Evolutionary conservation across 2,113 vertebrate genomes (phyloP).

Genomic region (Oryctolagus cuniculus): mOryCun1.1 NC_091444.1:4132001-4132500

Average conservation of each 20-base stretch:
- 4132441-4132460: background rate
- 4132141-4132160: background rate
- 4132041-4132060: background rate
- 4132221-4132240: background rate
- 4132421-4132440: background rate
- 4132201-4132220: background rate
- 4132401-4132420: too few species aligned
- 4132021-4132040: accelerated
- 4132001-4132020: background rate
- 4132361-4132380: background rate
- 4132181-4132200: background rate
- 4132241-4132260: background rate
- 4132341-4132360: background rate
- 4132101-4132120: background rate
- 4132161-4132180: background rate
- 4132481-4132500: background rate
- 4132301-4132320: background rate
- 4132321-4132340: constrained; percentile 10
- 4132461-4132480: background rate
- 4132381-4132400: background rate
- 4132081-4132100: accelerated
- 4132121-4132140: background rate
- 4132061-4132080: background rate
- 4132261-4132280: background rate
- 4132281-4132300: background rate